Evolutionary conservation across 1,140 invertebrate genomes (phyloP).

Genomic region (Leptinotarsa defecta): DNA sequence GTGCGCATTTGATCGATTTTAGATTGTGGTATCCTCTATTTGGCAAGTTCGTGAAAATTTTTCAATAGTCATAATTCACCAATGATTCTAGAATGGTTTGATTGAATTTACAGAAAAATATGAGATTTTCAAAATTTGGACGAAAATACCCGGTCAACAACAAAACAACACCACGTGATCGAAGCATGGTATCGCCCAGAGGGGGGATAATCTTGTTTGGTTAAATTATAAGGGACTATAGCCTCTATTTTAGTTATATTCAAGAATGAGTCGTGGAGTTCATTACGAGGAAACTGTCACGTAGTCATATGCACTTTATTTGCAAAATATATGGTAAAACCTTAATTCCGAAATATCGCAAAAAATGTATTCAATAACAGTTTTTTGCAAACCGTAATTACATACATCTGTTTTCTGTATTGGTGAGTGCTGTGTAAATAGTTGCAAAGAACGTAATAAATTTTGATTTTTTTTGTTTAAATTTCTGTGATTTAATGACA

Average conservation of each 20-base stretch:
- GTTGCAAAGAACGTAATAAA: neutral
- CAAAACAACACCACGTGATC: conserved; percentile 50
- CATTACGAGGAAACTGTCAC: conserved; percentile 30
- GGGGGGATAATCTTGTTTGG: conserved; percentile 27
- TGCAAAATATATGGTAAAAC: neutral
- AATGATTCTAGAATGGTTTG: neutral
- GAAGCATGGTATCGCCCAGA: conserved; percentile 39
- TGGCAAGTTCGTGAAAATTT: neutral
- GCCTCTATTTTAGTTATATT: conserved; percentile 40
- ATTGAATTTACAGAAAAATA: neutral
- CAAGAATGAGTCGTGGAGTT: conserved; percentile 33
- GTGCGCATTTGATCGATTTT: conserved; percentile 16
- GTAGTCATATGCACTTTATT: conserved; percentile 14
- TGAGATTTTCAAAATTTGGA: conserved; percentile 16
- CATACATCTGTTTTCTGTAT: neutral
- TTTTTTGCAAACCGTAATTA: neutral
- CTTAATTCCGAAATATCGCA: neutral
- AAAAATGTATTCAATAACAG: neutral
- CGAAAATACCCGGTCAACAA: conserved; percentile 44
- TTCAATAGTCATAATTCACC: neutral
- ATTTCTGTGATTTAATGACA: conserved; percentile 50
- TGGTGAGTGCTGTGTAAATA: conserved; percentile 15
- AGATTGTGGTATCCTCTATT: neutral
- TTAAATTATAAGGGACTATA: conserved; percentile 36
- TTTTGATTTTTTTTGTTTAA: neutral